Percentiles rank a stretch among this genome's conserved stretches.
Evolutionary conservation across 2,113 vertebrate species (phyloP).

Genomic region (Turdus rufiventris): DNA sequence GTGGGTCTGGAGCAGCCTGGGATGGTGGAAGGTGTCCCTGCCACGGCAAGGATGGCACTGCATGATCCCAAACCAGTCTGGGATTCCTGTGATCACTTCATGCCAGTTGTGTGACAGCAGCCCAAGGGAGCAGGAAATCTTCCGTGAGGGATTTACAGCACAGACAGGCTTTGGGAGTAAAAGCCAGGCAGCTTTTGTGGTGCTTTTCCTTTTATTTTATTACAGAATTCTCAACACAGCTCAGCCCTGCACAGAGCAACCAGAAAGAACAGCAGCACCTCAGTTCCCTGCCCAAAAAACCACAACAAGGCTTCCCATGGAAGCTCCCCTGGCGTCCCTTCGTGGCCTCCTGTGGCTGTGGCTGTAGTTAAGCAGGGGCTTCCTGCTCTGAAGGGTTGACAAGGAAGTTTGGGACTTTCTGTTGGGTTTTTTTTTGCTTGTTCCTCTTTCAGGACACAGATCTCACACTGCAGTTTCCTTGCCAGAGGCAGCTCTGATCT

Average conservation of each 20-base stretch:
- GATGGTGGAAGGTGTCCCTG: background rate
- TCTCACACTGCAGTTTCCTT: background rate
- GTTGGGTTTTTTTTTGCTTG: background rate
- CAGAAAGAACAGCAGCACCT: background rate
- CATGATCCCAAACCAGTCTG: background rate
- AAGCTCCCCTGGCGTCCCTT: background rate
- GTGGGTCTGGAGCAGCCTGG: background rate
- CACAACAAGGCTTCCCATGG: background rate
- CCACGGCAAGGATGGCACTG: background rate
- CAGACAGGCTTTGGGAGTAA: background rate
- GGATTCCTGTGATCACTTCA: background rate
- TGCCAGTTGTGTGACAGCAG: background rate
- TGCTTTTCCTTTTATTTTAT: background rate
- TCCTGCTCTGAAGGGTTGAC: background rate
- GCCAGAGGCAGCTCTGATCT: accelerated
- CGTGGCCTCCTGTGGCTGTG: background rate
- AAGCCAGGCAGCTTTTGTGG: background rate
- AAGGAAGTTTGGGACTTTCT: background rate
- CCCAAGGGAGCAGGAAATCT: background rate
- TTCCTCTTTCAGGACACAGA: background rate
- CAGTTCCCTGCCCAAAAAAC: background rate
- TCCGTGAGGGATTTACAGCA: background rate
- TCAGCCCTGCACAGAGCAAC: background rate
- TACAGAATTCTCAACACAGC: background rate
- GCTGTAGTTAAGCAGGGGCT: background rate